phyloP scores from a whole-genome alignment of 1,140 invertebrate genomes.

The Magallana ariakensis region DNA sequence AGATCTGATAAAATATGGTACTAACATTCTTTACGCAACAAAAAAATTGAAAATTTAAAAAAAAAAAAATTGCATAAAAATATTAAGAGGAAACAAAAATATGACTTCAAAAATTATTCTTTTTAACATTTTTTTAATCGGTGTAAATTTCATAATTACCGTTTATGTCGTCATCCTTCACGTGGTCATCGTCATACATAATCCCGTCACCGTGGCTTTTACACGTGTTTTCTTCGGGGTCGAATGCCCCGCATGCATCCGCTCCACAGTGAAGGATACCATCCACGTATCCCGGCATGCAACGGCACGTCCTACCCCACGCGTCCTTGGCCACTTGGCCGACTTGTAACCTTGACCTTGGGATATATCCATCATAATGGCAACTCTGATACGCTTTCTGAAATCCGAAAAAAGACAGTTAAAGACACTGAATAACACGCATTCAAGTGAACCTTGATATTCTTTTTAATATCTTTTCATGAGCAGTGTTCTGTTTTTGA shows the following conservation, averaged over 20 bases:
- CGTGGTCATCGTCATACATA: not conserved
- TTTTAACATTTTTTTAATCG: too few relatives aligned
- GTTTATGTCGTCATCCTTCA: not conserved
- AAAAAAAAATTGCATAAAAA: too few relatives aligned
- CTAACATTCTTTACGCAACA: too few relatives aligned
- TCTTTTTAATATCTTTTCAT: too few relatives aligned
- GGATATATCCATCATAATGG: not conserved
- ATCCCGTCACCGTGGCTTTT: not conserved
- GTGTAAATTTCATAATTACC: not conserved
- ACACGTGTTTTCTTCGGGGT: not conserved
- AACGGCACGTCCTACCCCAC: not conserved
- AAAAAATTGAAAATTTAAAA: too few relatives aligned
- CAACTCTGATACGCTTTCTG: conserved; percentile 4
- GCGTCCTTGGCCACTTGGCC: not conserved
- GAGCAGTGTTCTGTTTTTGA: too few relatives aligned
- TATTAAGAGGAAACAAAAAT: too few relatives aligned
- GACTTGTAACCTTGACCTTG: not conserved
- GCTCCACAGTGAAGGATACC: not conserved
- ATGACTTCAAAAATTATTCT: too few relatives aligned
- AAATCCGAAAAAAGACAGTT: not conserved
- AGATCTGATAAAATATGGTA: not conserved
- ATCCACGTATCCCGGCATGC: not conserved
- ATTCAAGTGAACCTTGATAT: too few relatives aligned
- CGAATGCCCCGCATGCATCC: not conserved
- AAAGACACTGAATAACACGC: too few relatives aligned